Percentiles rank a stretch among this genome's conserved stretches.
phyloP scores from a whole-genome alignment of 2,797 vertebrate genomes.

The Microctenopoma steveboyesi region DNA sequence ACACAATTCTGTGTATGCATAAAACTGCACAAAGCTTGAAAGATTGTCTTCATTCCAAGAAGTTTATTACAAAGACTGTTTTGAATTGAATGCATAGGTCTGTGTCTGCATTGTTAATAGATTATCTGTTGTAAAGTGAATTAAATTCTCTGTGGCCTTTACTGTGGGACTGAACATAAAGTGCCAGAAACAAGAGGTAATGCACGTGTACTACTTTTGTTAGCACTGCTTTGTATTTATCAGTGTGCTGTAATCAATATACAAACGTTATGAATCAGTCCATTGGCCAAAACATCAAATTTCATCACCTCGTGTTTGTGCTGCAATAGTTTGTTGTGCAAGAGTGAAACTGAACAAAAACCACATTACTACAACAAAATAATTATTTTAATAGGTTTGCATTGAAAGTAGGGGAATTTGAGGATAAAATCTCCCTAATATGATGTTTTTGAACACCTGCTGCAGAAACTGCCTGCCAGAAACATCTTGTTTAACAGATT shows the following conservation, averaged over 20 bases:
- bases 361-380: background rate
- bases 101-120: background rate
- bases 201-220: too few species aligned
- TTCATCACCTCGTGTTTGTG: background rate
- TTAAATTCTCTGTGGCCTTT: background rate
- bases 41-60: background rate
- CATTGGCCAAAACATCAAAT: conserved; percentile 2
- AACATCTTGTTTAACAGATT: conserved; percentile 39
- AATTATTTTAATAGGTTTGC: conserved; percentile 18
- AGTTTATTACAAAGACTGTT: background rate
- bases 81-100: background rate
- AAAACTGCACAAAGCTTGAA: background rate
- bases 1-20: background rate
- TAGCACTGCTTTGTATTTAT: background rate
- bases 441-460: conserved; percentile 49
- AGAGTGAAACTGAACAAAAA: background rate
- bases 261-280: background rate
- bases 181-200: background rate
- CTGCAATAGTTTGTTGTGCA: conserved; percentile 7
- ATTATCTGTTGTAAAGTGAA: background rate
- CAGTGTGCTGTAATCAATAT: background rate
- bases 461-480: conserved; percentile 36
- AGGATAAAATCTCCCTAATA: conserved; percentile 11
- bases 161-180: too few species aligned
- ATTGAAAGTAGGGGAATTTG: conserved; percentile 14